phyloP scores from a whole-genome alignment of 1,140 invertebrate species.

The Drosophila santomea region DNA sequence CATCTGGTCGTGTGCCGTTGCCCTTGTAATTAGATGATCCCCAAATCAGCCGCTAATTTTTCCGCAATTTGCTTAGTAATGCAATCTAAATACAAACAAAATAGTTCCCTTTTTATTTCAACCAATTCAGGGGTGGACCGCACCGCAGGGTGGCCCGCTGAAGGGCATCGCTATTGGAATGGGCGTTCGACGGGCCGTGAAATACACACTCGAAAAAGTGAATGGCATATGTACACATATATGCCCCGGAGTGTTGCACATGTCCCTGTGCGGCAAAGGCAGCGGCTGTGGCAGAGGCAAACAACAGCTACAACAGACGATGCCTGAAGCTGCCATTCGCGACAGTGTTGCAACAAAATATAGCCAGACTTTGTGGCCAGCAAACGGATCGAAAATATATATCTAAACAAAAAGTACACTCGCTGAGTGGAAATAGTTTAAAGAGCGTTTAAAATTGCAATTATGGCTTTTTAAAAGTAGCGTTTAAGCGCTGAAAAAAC shows the following conservation, averaged over 20 bases:
- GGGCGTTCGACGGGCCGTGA: conserved; percentile 68
- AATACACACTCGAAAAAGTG: conserved; percentile 74
- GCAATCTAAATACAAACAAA: conserved; percentile 85
- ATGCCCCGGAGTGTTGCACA: conserved; percentile 84
- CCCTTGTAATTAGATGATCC: conserved; percentile 84
- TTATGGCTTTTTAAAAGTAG: too few species aligned
- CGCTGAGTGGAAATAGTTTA: too few species aligned
- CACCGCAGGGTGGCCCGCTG: conserved; percentile 24
- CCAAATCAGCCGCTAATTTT: conserved; percentile 85
- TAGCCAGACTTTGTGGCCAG: not conserved
- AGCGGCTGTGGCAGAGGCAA: conserved; percentile 30
- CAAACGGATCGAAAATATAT: too few species aligned
- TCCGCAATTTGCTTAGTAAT: conserved; percentile 85
- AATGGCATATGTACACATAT: conserved; percentile 78
- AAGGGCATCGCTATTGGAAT: not conserved
- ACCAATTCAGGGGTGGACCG: conserved; percentile 31
- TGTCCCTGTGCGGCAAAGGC: conserved; percentile 75
- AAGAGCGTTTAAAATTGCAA: too few species aligned
- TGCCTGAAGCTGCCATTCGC: conserved; percentile 1
- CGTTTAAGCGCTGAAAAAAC: too few species aligned
- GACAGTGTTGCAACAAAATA: not conserved
- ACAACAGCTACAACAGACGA: conserved; percentile 44
- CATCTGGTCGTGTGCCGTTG: conserved; percentile 21
- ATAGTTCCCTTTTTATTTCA: conserved; percentile 57
- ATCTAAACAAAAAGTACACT: too few species aligned